phyloP scores from a whole-genome alignment of 2,113 vertebrate species.

The Chamaetylas fuelleborni region DNA sequence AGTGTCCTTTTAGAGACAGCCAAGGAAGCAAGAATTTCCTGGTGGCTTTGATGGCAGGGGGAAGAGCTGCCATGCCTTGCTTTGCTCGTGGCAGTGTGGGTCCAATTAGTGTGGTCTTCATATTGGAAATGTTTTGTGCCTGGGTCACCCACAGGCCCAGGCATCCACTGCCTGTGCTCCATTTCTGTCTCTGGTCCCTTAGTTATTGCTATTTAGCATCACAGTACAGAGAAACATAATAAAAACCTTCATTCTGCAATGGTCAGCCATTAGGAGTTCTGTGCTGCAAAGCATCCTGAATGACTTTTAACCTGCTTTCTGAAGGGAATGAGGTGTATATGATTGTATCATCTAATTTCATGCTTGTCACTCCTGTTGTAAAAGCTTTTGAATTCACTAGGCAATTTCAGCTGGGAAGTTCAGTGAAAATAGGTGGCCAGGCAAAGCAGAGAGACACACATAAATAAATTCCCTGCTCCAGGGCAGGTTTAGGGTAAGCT shows the following conservation, averaged over 20 bases:
- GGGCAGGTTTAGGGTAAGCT: background rate
- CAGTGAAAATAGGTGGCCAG: background rate
- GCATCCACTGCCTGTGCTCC: background rate
- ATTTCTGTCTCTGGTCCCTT: background rate
- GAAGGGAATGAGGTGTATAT: background rate
- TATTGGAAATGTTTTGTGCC: background rate
- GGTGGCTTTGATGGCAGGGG: background rate
- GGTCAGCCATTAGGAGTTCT: background rate
- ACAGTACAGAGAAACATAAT: background rate
- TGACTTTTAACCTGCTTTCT: background rate
- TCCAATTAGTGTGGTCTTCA: background rate
- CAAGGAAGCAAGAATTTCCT: background rate
- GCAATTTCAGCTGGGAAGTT: background rate
- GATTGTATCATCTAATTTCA: background rate
- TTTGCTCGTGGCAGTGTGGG: background rate
- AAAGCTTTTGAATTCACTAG: slow-evolving; percentile 8
- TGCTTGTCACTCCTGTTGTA: background rate
- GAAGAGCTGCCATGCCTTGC: background rate
- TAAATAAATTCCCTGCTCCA: slow-evolving; percentile 22
- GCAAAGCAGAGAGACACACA: background rate
- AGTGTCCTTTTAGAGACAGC: background rate
- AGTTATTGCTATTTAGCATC: background rate
- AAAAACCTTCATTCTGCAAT: background rate
- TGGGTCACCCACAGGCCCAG: background rate
- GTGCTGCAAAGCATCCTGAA: background rate